Evolutionary conservation across 2,888 invertebrate genomes (phyloP).

Genomic region (Drosophila trichaetosa): DNA sequence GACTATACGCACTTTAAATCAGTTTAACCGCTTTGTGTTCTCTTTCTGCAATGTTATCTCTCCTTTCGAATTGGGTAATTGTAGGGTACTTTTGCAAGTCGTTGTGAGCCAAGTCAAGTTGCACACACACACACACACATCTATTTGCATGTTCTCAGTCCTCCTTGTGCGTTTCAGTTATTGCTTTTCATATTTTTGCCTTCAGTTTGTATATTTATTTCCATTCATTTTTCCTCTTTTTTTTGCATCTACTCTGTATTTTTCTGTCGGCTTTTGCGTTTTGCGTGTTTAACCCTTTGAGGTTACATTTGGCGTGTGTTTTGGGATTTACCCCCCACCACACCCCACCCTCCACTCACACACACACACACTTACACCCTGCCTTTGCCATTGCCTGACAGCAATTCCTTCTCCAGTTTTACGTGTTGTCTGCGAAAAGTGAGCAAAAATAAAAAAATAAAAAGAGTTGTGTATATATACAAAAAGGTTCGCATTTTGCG

Average conservation of each 20-base stretch:
- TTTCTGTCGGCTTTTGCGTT: conserved; percentile 78
- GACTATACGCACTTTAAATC: neutral
- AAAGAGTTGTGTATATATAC: conserved; percentile 5
- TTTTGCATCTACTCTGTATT: conserved; percentile 39
- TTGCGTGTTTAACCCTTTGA: conserved; percentile 82
- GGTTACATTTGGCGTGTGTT: conserved; percentile 81
- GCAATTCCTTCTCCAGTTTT: conserved; percentile 23
- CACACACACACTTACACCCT: neutral
- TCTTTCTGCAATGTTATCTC: neutral
- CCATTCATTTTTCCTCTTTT: conserved; percentile 26
- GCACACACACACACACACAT: conserved; percentile 16
- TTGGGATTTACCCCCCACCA: conserved; percentile 33
- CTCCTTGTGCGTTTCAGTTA: conserved; percentile 55
- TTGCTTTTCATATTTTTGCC: conserved; percentile 77
- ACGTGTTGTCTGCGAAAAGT: conserved; percentile 57
- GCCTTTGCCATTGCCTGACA: conserved; percentile 12
- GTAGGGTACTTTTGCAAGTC: conserved; percentile 37
- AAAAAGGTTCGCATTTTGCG: conserved; percentile 73
- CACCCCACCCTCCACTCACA: no score
- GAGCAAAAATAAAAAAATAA: conserved; percentile 48
- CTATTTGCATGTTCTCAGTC: conserved; percentile 21
- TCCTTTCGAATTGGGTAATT: neutral
- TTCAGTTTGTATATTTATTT: conserved; percentile 52
- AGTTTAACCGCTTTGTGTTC: neutral
- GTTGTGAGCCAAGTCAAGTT: conserved; percentile 2